phyloP scores from a whole-genome alignment of 2,797 vertebrate genomes.

The Typhlichthys subterraneus region DNA sequence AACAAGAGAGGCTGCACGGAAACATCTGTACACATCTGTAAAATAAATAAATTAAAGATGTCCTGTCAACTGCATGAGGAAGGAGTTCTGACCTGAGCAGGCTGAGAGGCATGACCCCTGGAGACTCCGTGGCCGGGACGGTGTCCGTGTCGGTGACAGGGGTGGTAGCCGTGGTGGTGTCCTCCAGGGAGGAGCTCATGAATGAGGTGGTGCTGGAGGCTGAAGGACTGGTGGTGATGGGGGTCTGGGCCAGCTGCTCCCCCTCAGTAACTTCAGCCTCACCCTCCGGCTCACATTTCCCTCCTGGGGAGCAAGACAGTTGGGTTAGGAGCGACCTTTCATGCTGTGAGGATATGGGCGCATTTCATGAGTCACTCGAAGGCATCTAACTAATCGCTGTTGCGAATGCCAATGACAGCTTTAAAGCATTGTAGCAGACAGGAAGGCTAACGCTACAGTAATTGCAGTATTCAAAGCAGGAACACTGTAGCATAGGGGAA shows the following conservation, averaged over 20 bases:
- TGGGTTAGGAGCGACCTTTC: background rate
- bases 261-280: conserved; percentile 84
- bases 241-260: conserved; percentile 90
- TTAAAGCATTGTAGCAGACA: no score
- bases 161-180: conserved; percentile 97
- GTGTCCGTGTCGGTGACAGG: conserved; percentile 97
- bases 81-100: conserved; percentile 84
- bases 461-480: no score
- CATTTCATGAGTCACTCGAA: no score
- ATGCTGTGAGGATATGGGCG: background rate
- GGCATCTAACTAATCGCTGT: no score
- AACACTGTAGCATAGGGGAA: no score
- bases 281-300: conserved; percentile 82
- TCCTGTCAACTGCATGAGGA: no score
- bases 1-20: no score
- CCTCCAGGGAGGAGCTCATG: conserved; percentile 98
- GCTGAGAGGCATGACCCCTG: conserved; percentile 96
- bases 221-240: conserved; percentile 95
- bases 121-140: conserved; percentile 92
- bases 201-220: conserved; percentile 98
- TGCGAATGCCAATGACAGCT: no score
- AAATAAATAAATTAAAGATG: no score
- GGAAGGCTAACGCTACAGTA: no score
- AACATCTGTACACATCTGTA: no score
- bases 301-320: conserved; percentile 6